Evolutionary conservation across 2,113 vertebrate genomes (phyloP), one percentile per base, ranked within the genome.

Genomic region (Scophthalmus maximus): DNA sequence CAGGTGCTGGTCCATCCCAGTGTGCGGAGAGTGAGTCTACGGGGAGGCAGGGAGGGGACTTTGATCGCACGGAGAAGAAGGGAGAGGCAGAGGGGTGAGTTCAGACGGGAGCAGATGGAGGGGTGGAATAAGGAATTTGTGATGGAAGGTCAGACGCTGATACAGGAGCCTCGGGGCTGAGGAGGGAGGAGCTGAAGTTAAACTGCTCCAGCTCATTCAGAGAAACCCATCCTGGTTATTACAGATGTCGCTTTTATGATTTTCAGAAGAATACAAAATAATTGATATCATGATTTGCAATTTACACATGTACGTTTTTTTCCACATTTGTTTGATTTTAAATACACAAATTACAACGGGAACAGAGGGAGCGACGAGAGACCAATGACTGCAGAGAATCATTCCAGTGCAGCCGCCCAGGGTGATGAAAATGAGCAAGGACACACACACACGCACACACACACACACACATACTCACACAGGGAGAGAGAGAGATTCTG

Each of bases 31-130:
- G 62, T 40, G 66, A 71, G 68, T 47, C 76, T 49, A n/a, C 1
- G 14, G 84, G 77, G 83, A 87, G 52, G 42, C 30, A 40, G 56
- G 50, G 79, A 83, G 86, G 82, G 72, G 89, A 85, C 82, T 87
- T 88, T 92, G 85, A 87, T 88, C 81, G 73, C 65, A 40, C 2
- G 6, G 60, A 69, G 58, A 66, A 6, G 6, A 52, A 50, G 42
- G 60, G 69, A 53, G 82, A 62, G 75, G 76, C 27, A 40, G 36
- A 42, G 59, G 50, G n/a, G n/a, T n/a, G 78, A 32, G 40, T 42
- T 84, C 87, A 73, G 75, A 84, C 75, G 68, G 76, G 67, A 85
- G 53, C 88, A 89, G 86, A 91, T 87, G 89, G 83, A 79, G 73
- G 51, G 77, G 57, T 72, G 79, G 82, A 58, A 57, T 3, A 60